Conservation (phyloP, 2,113 vertebrate genomes). For the Eolophus roseicapilla region DNA sequence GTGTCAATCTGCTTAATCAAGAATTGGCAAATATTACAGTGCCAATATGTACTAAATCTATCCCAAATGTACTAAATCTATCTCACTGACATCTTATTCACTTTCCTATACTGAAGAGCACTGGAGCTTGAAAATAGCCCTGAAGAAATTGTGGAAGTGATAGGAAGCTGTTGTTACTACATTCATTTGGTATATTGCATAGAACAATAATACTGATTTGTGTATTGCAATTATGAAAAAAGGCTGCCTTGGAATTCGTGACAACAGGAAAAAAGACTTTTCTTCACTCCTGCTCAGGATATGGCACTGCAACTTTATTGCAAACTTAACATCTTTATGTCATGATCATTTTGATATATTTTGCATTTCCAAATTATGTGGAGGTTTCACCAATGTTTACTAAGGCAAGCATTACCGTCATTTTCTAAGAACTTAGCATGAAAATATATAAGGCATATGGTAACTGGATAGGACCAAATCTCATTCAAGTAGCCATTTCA, state of each 20-base stretch:
- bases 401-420: neutral
- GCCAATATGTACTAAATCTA: conserved; percentile 27
- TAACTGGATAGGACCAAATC: neutral
- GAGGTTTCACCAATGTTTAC: neutral
- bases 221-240: neutral
- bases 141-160: conserved; percentile 8
- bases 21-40: conserved; percentile 61
- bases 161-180: neutral
- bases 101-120: conserved; percentile 17
- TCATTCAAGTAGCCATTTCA: neutral
- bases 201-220: conserved; percentile 13
- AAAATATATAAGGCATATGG: neutral
- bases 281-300: neutral
- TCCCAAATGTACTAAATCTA: conserved; percentile 34
- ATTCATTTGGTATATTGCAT: neutral
- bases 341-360: neutral
- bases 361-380: neutral
- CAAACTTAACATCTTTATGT: neutral
- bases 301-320: neutral
- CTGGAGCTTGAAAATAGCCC: conserved; percentile 49
- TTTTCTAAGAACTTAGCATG: neutral
- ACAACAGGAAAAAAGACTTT: neutral
- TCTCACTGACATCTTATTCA: conserved; percentile 41
- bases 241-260: neutral
- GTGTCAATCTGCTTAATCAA: conserved; percentile 53